phyloP scores from a whole-genome alignment of 37 sponge, comb jelly and placozoan genomes.

The Crambe crambe region DNA sequence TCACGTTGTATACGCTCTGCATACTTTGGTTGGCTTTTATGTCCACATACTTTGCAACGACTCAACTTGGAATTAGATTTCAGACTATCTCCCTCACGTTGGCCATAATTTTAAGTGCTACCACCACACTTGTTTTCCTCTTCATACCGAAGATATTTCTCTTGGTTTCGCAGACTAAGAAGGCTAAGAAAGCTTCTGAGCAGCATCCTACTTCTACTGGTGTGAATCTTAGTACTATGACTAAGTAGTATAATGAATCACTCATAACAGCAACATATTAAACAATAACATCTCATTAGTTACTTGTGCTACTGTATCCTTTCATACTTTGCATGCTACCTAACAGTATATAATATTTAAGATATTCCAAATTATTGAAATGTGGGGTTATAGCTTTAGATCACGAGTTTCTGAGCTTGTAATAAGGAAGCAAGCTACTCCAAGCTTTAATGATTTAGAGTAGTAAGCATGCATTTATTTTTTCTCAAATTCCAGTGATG shows the following conservation, averaged over 20 bases:
- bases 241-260: not conserved
- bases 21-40: constrained; percentile 69
- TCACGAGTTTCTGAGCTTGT: no score
- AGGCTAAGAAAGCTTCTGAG: not conserved
- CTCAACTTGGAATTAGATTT: constrained; percentile 13
- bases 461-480: no score
- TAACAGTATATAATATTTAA: no score
- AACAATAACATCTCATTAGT: no score
- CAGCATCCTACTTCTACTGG: not conserved
- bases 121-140: not conserved
- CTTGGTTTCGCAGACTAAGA: not conserved
- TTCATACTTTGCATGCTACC: no score
- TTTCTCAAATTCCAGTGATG: no score
- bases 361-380: no score
- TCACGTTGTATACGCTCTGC: constrained; percentile 33
- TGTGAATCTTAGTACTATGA: not conserved
- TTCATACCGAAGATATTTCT: not conserved
- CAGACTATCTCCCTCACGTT: not conserved
- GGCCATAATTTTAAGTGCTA: constrained; percentile 8
- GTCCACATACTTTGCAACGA: constrained; percentile 43
- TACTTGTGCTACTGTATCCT: no score
- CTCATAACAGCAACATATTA: no score
- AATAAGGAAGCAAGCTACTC: no score
- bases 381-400: no score
- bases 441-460: no score